Evolutionary conservation across 2,797 vertebrate species (phyloP).

Genomic region (Cygnus olor): DNA sequence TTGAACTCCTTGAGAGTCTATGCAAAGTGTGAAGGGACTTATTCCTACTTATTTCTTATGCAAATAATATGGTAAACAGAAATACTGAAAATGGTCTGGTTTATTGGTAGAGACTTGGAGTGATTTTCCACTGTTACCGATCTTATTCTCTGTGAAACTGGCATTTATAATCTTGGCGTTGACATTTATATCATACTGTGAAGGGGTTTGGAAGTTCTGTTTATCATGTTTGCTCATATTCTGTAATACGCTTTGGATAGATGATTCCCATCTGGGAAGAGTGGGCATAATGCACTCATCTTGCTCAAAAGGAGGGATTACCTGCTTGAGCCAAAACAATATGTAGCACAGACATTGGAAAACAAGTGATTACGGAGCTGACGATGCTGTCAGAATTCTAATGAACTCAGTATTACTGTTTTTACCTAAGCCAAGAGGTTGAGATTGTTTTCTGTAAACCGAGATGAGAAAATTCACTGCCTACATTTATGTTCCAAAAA

Average conservation of each 20-base stretch:
- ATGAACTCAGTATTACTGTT: background rate
- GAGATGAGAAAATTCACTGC: conserved; percentile 12
- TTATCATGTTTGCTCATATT: background rate
- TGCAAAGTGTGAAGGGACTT: background rate
- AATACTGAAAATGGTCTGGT: background rate
- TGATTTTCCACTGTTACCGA: background rate
- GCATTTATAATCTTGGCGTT: background rate
- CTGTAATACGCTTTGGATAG: background rate
- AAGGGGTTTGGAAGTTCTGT: background rate
- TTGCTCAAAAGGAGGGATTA: background rate
- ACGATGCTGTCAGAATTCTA: background rate
- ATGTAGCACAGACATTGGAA: background rate
- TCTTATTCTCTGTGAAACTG: background rate
- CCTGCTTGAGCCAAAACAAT: background rate
- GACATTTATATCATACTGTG: background rate
- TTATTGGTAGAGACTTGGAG: background rate
- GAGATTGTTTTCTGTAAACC: background rate
- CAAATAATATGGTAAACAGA: background rate
- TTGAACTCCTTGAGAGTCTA: background rate
- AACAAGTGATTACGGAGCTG: background rate
- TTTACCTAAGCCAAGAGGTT: background rate
- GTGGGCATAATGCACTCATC: background rate
- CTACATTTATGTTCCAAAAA: background rate
- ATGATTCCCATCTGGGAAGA: background rate
- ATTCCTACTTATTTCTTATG: background rate